Base-by-base conservation (phyloP, 1,140 invertebrate species). In the Lasaia peninsularis region DNA sequence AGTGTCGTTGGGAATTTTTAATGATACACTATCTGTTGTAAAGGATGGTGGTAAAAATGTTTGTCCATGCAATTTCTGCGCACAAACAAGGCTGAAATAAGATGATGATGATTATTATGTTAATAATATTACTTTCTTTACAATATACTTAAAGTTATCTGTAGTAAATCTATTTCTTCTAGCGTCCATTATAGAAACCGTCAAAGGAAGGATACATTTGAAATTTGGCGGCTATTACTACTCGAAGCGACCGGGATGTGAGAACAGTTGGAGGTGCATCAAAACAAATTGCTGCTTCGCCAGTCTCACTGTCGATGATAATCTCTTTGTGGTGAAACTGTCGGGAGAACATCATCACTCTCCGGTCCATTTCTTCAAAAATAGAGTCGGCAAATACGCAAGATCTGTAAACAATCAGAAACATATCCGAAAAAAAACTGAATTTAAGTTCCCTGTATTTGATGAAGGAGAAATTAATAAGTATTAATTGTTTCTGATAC, bases 331-430 rank as follows among this genome's bases (percentile, higher is more conserved):
- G 7, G 2, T 32, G 9, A 55, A 56, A 53, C n/a, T 20, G 7
- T 37, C 31, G 2, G 58, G 67, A 8, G 61, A 58, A 24, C 71
- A 74, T 34, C 40, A 54, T 2, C 70, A 73, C 50, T 31, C 37
- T 1, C 62, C 64, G 1, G 60, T 62, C 44, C 16, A 44, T n/a
- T 61, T 67, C 31, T 31, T 63, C 9, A 63, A 52, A 32, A 28
- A 49, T n/a, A 49, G 11, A 6, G 37, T 48, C 31, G 55, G 59
- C 4, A 50, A 32, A 16, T 55, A 58, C 35, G 50, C 54, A 24
- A 24, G 24, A 7, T 24, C 7, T 2, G 24, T 3, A 24, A 24
- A 24, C 2, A 24, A 5, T 2, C 24, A 7, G 24, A 24, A 24
- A 24, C 24, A 3, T 24, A 3, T 24, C 24, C 1, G 24, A 24